These are phyloP conservation scores for Heterochromis multidens DNA, from an alignment of 2,113 vertebrate genomes.

Conservation along the genomic window DNA sequence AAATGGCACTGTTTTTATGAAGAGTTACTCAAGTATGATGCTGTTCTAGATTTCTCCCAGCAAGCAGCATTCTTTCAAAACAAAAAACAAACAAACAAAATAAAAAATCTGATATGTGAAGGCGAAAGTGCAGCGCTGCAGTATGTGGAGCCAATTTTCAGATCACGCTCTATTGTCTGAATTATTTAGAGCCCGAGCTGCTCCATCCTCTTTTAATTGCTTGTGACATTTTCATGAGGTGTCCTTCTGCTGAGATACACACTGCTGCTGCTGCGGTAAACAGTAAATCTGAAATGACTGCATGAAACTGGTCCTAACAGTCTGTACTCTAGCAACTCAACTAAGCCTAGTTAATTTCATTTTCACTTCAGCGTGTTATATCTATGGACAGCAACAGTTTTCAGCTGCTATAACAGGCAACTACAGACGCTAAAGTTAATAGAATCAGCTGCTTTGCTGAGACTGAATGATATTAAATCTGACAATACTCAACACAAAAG, in stretches of 20 bases:
- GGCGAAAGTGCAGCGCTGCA: slow-evolving; percentile 44
- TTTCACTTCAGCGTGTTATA: background rate
- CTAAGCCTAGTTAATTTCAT: slow-evolving; percentile 2
- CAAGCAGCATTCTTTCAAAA: background rate
- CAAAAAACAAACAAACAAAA: background rate
- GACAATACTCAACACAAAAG: background rate
- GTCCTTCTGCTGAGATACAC: slow-evolving; percentile 53
- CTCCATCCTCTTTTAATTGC: slow-evolving; percentile 69
- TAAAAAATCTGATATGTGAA: background rate
- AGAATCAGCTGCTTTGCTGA: background rate
- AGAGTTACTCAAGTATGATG: background rate
- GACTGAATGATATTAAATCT: background rate
- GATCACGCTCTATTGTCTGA: slow-evolving; percentile 63
- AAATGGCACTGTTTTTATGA: background rate
- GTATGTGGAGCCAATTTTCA: slow-evolving; percentile 48
- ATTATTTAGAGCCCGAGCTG: slow-evolving; percentile 69
- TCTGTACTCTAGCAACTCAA: background rate
- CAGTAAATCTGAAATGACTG: slow-evolving; percentile 58
- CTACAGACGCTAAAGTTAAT: background rate
- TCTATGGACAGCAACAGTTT: background rate
- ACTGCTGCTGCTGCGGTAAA: slow-evolving; percentile 42
- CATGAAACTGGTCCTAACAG: slow-evolving; percentile 13
- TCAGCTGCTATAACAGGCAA: background rate
- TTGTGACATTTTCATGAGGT: slow-evolving; percentile 71
- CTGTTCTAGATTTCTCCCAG: background rate